These are phyloP conservation scores for Muscicapa striata DNA, from an alignment of 2,797 vertebrate genomes.

Conservation along the genomic window DNA sequence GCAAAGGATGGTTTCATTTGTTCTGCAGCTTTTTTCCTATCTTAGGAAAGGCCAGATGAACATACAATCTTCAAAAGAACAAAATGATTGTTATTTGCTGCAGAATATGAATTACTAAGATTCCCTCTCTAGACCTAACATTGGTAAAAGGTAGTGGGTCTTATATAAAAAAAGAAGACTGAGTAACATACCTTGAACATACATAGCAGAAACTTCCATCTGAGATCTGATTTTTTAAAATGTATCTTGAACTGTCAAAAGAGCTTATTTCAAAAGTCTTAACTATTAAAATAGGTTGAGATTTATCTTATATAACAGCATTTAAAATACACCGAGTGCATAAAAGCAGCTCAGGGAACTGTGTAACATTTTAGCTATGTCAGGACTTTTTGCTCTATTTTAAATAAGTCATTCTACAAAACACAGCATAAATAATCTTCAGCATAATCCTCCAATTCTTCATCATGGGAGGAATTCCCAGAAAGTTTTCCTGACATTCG, in stretches of 20 bases:
- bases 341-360: conserved; percentile 14
- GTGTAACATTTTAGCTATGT: not conserved
- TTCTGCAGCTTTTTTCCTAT: not conserved
- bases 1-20: not conserved
- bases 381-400: conserved; percentile 39
- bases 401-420: conserved; percentile 18
- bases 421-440: not conserved
- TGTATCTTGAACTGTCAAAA: not conserved
- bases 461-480: not conserved
- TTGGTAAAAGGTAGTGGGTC: not conserved
- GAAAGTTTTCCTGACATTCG: not conserved
- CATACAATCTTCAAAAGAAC: not conserved
- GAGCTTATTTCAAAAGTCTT: conserved; percentile 3
- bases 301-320: conserved; percentile 36
- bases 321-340: conserved; percentile 35
- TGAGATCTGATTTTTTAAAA: not conserved
- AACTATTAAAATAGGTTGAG: conserved; percentile 18
- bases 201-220: not conserved
- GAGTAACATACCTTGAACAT: not conserved
- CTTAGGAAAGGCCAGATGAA: not conserved
- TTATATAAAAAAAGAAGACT: not conserved
- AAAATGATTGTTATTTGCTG: not conserved
- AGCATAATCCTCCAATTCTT: not conserved
- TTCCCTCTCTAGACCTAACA: not conserved
- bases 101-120: not conserved